A percentile compares a stretch with the other conserved stretches of the same genome.
phyloP scores from a whole-genome alignment of 2,797 vertebrate genomes.

The Nyctibius grandis region DNA sequence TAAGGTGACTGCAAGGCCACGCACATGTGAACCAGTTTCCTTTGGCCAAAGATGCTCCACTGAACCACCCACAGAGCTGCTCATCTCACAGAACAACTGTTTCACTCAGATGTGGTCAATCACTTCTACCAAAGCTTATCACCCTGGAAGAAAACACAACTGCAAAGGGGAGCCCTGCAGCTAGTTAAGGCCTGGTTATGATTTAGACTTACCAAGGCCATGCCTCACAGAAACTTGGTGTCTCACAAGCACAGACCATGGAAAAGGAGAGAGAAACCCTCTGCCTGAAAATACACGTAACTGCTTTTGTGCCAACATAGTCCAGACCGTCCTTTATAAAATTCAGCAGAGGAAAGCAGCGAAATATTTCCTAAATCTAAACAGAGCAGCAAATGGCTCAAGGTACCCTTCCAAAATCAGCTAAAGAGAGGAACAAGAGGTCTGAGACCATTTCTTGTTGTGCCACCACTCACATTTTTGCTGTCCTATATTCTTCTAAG shows the following conservation, averaged over 20 bases:
- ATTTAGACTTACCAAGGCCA: not conserved
- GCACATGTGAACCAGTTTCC: not conserved
- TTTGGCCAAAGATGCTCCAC: not conserved
- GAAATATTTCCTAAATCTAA: not conserved
- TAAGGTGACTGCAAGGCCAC: not conserved
- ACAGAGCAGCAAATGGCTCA: not conserved
- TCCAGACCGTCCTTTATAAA: not conserved
- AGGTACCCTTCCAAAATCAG: not conserved
- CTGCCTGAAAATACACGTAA: not conserved
- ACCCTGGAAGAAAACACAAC: not conserved
- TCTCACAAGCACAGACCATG: not conserved
- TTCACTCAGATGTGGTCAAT: not conserved
- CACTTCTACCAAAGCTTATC: not conserved
- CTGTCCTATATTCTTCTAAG: not conserved
- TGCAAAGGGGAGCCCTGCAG: not conserved
- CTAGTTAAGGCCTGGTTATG: not conserved
- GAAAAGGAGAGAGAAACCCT: not conserved
- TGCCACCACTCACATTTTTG: not conserved
- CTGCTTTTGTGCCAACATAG: not conserved
- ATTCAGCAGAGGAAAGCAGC: not conserved
- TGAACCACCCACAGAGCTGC: not conserved
- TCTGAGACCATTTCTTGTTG: not conserved
- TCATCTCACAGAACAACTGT: not conserved
- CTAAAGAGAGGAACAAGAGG: not conserved
- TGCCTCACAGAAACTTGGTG: not conserved